These are phyloP conservation scores for Brevimyrus niger DNA, from an alignment of 2,113 vertebrate species.

Conservation along the genomic window DNA sequence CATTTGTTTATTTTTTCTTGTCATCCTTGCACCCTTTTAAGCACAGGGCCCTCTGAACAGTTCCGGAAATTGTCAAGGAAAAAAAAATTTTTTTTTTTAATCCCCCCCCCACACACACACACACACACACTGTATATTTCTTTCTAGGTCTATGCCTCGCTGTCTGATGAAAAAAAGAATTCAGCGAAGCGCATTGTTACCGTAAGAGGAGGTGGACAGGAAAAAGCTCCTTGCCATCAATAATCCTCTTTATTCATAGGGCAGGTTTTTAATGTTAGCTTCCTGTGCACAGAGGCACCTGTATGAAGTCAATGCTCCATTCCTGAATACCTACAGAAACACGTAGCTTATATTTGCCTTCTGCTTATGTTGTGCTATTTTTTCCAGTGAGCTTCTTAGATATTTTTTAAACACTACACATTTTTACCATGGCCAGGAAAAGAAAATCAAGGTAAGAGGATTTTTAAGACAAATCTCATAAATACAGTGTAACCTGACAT, in stretches of 20 bases:
- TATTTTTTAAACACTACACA: slow-evolving; percentile 2
- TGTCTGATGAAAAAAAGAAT: not conserved
- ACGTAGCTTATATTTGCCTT: not conserved
- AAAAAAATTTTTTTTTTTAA: not conserved
- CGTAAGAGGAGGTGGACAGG: not conserved
- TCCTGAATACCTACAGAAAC: not conserved
- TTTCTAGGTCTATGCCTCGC: not conserved
- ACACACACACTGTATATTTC: not conserved
- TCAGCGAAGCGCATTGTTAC: not conserved
- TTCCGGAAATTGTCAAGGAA: not conserved
- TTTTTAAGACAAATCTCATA: slow-evolving; percentile 13
- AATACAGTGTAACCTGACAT: slow-evolving; percentile 15
- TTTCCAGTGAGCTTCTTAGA: not conserved
- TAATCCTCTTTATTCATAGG: not conserved
- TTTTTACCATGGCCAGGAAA: not conserved
- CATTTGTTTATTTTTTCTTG: not conserved
- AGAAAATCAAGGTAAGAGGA: slow-evolving; percentile 14
- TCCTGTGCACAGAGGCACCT: not conserved
- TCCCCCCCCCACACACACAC: too few relatives aligned
- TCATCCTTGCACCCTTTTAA: not conserved
- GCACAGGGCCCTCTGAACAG: not conserved
- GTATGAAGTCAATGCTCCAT: not conserved
- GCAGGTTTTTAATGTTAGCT: not conserved
- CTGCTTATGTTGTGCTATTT: not conserved
- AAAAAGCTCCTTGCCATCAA: not conserved